Evolutionary conservation across 2,113 vertebrate genomes (phyloP), one percentile per base, ranked within the genome.

Genomic region (Tragelaphus strepsiceros): DNA sequence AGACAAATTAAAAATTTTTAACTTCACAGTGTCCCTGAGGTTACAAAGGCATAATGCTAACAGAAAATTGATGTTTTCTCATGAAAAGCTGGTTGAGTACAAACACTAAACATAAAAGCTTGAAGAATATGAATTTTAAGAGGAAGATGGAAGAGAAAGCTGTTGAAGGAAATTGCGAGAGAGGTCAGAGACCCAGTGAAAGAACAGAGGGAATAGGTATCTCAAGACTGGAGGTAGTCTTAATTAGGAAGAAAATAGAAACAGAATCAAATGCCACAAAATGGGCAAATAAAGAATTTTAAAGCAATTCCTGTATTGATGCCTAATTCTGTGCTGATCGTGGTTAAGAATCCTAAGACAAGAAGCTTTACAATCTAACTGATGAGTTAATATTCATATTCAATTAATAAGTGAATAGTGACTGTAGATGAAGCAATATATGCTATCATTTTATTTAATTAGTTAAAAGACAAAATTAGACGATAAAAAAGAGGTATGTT

Each of bases 381-480:
- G 13, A 67, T 30, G 84, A 80, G 53, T 21, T 94, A 83, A 91
- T 10, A 86, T 54, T 88, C 10, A 86, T 32, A 91, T 64, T 85
- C 35, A n/a, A 80, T 51, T 86, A 81, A 56, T 61, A 88, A 53
- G 22, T 84, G 86, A 93, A 24, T 30, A 59, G 8, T 24, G 90
- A 67, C 16, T 56, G 30, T 10, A 46, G 43, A 26, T 22, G 16
- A 93, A 91, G n/a, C 51, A 82, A 58, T 54, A 81, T 19, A 7
- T 64, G 71, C 35, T n/a, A 81, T 74, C 94, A 83, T 62, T 64
- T 90, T 67, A 78, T n/a, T 71, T 83, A 54, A 30, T 39, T 35
- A 74, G 9, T 74, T 59, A 95, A 92, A 96, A 62, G 84, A 81
- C n/a, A 95, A 96, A 77, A 74, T 71, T 35, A 94, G 58, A 94